Evolutionary conservation across 2,888 invertebrate genomes (phyloP), one percentile per base, ranked within the genome.

Genomic region (Blera fallax): DNA sequence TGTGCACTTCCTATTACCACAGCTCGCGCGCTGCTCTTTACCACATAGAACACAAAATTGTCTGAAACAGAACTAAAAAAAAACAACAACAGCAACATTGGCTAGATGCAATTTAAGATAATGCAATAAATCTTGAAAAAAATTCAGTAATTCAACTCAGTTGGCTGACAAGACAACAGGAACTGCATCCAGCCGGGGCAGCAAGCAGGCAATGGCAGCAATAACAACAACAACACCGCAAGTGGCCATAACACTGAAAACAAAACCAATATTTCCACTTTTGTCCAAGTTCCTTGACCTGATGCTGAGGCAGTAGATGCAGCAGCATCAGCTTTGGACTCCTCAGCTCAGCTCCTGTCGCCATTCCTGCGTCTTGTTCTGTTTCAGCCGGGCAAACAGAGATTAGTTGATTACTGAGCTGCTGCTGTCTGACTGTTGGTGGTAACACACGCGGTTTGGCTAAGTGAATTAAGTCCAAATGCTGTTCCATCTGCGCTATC

Each of bases 211-310:
- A n/a, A n/a, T n/a, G n/a, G 37, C 18, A 64, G 56, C 37, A 58
- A 5, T 8, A 64, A 18, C 48, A 73, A 56, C 70, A 69, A 21
- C 45, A 77, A 48, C 50, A 69, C 52, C 45, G 37, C 70, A 65
- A 72, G 45, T 67, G 58, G 83, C 73, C 16, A 7, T 40, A 67
- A 67, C 74, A 32, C 70, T 85, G 85, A 85, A 80, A 81, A 81
- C 85, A 85, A 81, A 85, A 85, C 85, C 85, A 85, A 85, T 85
- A 85, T 85, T 85, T 81, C 85, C 72, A 81, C 85, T 80, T 77
- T 81, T 72, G 72, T 54, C 81, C 60, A 85, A 40, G 85, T 85
- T 85, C 81, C 72, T 81, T 85, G 85, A 85, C 85, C 81, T 62
- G 80, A 11, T 58, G 74, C 40, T 43, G 18, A 37, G 29, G 43